phyloP scores from a whole-genome alignment of 1,140 invertebrate genomes.

The Octopus sinensis region DNA sequence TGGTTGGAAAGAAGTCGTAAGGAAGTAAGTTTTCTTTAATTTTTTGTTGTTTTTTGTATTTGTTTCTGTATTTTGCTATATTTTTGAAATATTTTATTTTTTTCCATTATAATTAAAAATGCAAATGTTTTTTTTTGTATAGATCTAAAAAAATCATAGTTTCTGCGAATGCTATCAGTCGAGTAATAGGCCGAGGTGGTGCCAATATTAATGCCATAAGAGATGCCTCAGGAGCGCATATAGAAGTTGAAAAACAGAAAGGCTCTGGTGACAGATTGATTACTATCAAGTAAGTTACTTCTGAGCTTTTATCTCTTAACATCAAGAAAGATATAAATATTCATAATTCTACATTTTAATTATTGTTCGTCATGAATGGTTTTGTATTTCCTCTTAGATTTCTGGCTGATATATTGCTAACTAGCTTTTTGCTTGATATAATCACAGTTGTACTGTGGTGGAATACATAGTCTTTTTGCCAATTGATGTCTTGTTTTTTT shows the following conservation, averaged over 20 bases:
- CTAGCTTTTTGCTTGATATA: too few species aligned
- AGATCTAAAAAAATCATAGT: slow-evolving; percentile 63
- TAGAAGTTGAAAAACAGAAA: slow-evolving; percentile 97
- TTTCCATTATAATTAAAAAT: background rate
- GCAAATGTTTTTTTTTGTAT: slow-evolving; percentile 18
- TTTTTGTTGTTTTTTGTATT: background rate
- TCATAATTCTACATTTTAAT: too few species aligned
- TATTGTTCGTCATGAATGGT: too few species aligned
- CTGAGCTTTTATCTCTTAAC: too few species aligned
- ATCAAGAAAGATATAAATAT: too few species aligned
- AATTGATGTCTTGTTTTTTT: too few species aligned
- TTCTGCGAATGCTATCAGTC: slow-evolving; percentile 87
- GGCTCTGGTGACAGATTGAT: slow-evolving; percentile 89
- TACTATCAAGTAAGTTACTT: slow-evolving; percentile 78
- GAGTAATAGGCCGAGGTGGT: slow-evolving; percentile 91
- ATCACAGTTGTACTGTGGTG: too few species aligned
- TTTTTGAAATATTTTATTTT: background rate
- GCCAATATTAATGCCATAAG: slow-evolving; percentile 96
- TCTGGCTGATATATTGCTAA: too few species aligned
- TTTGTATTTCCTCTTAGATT: too few species aligned
- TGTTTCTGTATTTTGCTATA: background rate
- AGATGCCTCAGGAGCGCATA: slow-evolving; percentile 89
- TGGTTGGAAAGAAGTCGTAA: slow-evolving; percentile 94
- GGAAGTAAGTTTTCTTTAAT: slow-evolving; percentile 60
- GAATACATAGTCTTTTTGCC: too few species aligned